A percentile compares a stretch with the other conserved stretches of the same genome.
These are phyloP conservation scores for Girardinichthys multiradiatus DNA, from an alignment of 2,113 vertebrate genomes.

Conservation along the genomic window DNA sequence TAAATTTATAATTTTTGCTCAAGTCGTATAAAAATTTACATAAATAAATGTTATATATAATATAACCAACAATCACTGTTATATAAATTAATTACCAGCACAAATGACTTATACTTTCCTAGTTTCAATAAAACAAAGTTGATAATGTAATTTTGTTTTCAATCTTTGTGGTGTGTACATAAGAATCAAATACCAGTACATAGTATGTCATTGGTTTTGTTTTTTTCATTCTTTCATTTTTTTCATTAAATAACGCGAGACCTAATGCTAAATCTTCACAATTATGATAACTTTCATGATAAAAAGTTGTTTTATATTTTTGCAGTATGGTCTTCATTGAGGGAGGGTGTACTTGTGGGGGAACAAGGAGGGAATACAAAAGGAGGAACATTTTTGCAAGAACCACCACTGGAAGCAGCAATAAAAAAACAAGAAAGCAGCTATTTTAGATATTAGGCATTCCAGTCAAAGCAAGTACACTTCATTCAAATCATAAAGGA, in stretches of 20 bases:
- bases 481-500: constrained; percentile 62
- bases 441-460: constrained; percentile 57
- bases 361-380: too few species aligned
- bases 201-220: background rate
- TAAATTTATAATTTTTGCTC: background rate
- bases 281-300: background rate
- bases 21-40: background rate
- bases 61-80: too few species aligned
- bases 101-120: background rate
- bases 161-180: background rate
- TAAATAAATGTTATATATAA: background rate
- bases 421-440: constrained; percentile 18
- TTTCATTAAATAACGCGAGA: too few species aligned
- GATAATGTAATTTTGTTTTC: background rate
- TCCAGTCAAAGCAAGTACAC: constrained; percentile 59
- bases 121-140: background rate
- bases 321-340: background rate
- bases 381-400: too few species aligned
- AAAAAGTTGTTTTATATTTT: background rate
- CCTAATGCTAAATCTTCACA: too few species aligned
- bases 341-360: background rate
- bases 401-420: constrained; percentile 68
- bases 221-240: background rate
- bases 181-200: background rate
- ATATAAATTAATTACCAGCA: background rate